A percentile compares a stretch with the other conserved stretches of the same genome.
These are phyloP conservation scores for Champsocephalus esox DNA, from an alignment of 2,797 vertebrate species.

Conservation along the genomic window DNA sequence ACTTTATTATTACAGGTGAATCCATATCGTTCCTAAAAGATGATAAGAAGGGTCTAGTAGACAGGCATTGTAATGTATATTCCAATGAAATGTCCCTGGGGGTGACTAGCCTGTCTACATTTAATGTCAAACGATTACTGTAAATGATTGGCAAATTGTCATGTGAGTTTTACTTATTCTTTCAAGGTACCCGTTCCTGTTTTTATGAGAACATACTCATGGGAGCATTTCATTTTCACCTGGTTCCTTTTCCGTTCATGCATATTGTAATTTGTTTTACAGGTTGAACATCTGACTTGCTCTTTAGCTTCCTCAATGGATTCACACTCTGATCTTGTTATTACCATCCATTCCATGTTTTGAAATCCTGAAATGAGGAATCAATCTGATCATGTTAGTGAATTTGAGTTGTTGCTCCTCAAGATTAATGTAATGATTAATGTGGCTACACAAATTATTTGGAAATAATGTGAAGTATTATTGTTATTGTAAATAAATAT, in stretches of 20 bases:
- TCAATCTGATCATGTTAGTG: not conserved
- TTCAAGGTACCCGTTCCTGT: not conserved
- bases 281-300: not conserved
- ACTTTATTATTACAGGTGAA: not conserved
- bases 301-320: not conserved
- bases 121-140: not conserved
- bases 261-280: not conserved
- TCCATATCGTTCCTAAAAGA: not conserved
- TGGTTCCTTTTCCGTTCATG: not conserved
- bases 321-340: not conserved
- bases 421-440: too few relatives aligned
- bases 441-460: too few relatives aligned
- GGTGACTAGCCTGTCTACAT: not conserved
- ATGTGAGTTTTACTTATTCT: not conserved
- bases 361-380: not conserved
- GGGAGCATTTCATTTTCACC: not conserved
- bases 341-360: not conserved
- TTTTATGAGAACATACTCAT: not conserved
- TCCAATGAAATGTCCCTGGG: constrained; percentile 3
- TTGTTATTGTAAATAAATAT: too few relatives aligned
- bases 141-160: not conserved
- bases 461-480: too few relatives aligned
- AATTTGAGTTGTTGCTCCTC: too few relatives aligned
- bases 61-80: not conserved
- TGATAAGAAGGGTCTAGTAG: not conserved